These are phyloP conservation scores for Alouatta palliata DNA, from an alignment of 2,113 vertebrate species.

Conservation along the genomic window DNA sequence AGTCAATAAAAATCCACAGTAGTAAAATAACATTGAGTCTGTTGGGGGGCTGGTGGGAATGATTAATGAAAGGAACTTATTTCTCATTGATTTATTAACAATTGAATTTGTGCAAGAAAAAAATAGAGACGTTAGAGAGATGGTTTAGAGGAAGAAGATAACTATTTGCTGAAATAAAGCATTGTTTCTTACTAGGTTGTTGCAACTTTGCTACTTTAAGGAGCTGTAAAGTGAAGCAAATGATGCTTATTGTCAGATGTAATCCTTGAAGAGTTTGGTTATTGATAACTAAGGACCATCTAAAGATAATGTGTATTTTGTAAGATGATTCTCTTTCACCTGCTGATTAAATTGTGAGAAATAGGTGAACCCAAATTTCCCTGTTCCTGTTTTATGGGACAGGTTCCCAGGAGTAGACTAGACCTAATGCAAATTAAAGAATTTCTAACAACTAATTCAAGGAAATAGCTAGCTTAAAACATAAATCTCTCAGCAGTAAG, in stretches of 20 bases:
- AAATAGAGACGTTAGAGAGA: background rate
- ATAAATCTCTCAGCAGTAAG: conserved; percentile 35
- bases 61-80: background rate
- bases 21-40: background rate
- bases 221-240: background rate
- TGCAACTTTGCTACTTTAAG: background rate
- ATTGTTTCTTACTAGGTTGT: background rate
- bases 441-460: conserved; percentile 63
- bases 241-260: conserved; percentile 25
- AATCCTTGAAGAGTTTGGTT: background rate
- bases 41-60: background rate
- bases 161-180: conserved; percentile 22
- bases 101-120: conserved; percentile 36
- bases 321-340: conserved; percentile 36
- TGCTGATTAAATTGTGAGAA: conserved; percentile 58
- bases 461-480: conserved; percentile 64
- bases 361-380: background rate
- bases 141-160: background rate
- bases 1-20: background rate
- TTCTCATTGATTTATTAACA: conserved; percentile 48
- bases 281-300: background rate
- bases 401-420: conserved; percentile 40
- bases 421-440: conserved; percentile 53
- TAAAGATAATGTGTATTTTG: conserved; percentile 23
- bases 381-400: conserved; percentile 25